phyloP scores from a whole-genome alignment of 2,113 vertebrate species.

The Plectropomus leopardus region DNA sequence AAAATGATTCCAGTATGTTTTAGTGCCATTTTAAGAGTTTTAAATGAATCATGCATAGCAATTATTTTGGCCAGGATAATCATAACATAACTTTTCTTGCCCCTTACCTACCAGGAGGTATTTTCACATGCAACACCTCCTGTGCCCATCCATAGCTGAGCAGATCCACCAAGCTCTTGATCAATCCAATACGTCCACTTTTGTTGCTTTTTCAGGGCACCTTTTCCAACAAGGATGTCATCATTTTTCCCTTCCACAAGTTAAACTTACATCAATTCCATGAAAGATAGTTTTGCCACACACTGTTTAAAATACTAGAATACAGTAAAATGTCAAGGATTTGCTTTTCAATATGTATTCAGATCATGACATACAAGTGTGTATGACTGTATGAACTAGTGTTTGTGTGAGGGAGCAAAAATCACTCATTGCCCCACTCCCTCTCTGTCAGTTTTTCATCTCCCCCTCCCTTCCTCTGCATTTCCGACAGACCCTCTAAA shows the following conservation, averaged over 20 bases:
- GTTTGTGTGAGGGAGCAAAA: not conserved
- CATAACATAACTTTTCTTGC: too few species aligned
- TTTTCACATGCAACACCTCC: not conserved
- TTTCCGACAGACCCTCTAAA: not conserved
- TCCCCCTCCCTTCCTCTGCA: not conserved
- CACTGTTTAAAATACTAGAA: not conserved
- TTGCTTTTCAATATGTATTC: constrained; percentile 10
- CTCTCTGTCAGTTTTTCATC: not conserved
- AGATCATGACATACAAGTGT: not conserved
- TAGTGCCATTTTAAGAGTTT: too few species aligned
- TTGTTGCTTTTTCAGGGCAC: not conserved
- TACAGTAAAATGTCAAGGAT: not conserved
- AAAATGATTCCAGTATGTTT: too few species aligned
- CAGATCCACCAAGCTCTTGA: not conserved
- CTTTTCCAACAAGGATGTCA: too few species aligned
- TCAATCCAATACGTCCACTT: not conserved
- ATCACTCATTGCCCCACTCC: not conserved
- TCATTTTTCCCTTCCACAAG: too few species aligned
- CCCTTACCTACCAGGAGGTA: too few species aligned
- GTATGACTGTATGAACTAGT: not conserved
- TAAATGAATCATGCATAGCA: too few species aligned
- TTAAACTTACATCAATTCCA: not conserved
- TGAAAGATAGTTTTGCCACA: not conserved
- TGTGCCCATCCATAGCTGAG: not conserved
- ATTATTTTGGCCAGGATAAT: too few species aligned